A percentile compares a stretch with the other conserved stretches of the same genome.
Conservation (phyloP, 2,797 vertebrate genomes). For the Propithecus perrieri region DNA sequence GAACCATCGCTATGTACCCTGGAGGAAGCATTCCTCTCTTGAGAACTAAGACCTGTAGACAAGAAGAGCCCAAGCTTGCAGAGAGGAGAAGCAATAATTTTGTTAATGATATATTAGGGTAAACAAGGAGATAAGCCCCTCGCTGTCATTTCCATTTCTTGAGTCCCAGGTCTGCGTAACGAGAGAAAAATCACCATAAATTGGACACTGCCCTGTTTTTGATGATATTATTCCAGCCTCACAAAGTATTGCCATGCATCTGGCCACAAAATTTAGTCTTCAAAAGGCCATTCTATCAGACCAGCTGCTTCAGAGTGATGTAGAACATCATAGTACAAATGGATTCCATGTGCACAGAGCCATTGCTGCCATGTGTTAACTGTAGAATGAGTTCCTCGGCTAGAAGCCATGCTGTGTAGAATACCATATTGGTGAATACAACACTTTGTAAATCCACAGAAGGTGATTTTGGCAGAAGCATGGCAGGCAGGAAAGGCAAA, state of each 20-base stretch:
- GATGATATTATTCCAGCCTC: background rate
- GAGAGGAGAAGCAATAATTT: background rate
- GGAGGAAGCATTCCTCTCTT: background rate
- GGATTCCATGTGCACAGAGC: background rate
- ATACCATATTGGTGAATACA: background rate
- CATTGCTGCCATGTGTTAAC: background rate
- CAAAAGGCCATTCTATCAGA: background rate
- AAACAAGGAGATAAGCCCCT: background rate
- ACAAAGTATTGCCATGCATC: background rate
- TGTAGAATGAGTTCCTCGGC: background rate
- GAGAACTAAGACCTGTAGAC: background rate
- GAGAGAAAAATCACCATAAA: background rate
- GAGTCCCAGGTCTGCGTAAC: background rate
- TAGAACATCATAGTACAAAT: background rate
- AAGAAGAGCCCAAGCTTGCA: background rate
- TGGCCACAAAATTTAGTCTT: background rate
- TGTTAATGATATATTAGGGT: background rate
- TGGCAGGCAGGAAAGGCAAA: background rate
- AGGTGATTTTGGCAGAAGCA: background rate
- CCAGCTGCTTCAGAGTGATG: background rate
- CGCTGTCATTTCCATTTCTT: background rate
- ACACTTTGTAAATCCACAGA: background rate
- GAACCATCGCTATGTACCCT: background rate
- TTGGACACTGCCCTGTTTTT: background rate
- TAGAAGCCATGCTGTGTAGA: background rate